phyloP scores from a whole-genome alignment of 2,888 invertebrate genomes.

The Hirtodrosophila confusa region DNA sequence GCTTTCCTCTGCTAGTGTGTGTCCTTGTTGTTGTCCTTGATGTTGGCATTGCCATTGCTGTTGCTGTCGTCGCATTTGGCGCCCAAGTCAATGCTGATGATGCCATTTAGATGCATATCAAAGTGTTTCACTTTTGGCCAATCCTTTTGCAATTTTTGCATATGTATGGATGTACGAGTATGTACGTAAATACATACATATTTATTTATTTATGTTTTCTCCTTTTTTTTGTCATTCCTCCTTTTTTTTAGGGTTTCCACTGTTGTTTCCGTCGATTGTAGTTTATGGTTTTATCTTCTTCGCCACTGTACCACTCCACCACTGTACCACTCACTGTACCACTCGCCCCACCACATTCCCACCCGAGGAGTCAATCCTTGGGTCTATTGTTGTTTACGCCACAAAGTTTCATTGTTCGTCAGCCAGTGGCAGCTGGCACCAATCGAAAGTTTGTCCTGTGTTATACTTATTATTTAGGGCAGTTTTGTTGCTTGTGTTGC shows the following conservation, averaged over 20 bases:
- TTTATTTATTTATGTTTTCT: slow-evolving; percentile 56
- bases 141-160: slow-evolving; percentile 75
- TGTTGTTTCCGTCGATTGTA: slow-evolving; percentile 62
- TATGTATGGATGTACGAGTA: slow-evolving; percentile 34
- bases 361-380: slow-evolving; percentile 27
- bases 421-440: slow-evolving; percentile 69
- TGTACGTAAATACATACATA: slow-evolving; percentile 15
- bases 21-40: slow-evolving; percentile 32
- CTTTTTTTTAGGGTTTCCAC: slow-evolving; percentile 9
- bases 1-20: slow-evolving; percentile 62
- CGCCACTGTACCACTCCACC: neutral
- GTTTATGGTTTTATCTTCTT: slow-evolving; percentile 57
- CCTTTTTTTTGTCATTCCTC: neutral
- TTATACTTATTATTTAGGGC: slow-evolving; percentile 51
- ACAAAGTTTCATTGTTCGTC: slow-evolving; percentile 64
- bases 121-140: slow-evolving; percentile 76
- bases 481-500: slow-evolving; percentile 18
- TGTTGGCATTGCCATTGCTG: slow-evolving; percentile 6
- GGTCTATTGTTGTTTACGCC: slow-evolving; percentile 60
- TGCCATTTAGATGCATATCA: slow-evolving; percentile 78
- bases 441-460: slow-evolving; percentile 50
- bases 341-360: neutral
- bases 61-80: slow-evolving; percentile 55
- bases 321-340: neutral
- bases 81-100: slow-evolving; percentile 67